A percentile compares a stretch with the other conserved stretches of the same genome.
Evolutionary conservation across 2,113 vertebrate genomes (phyloP).

Genomic region (Leptocoma aspasia): DNA sequence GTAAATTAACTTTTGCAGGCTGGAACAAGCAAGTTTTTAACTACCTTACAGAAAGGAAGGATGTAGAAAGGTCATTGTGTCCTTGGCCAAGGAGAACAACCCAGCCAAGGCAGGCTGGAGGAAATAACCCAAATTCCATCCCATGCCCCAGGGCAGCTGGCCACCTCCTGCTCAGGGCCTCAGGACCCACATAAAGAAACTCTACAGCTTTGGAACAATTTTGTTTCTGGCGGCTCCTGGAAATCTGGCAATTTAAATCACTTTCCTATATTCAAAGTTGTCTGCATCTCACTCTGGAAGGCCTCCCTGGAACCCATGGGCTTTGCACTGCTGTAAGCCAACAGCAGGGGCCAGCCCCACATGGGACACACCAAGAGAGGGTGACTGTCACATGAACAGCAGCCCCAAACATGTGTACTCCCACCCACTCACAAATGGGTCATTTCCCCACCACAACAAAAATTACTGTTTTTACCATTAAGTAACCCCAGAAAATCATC

Average conservation of each 20-base stretch:
- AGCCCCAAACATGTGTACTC: not conserved
- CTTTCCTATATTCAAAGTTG: not conserved
- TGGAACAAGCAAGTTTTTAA: not conserved
- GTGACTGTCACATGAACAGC: not conserved
- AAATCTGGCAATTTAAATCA: not conserved
- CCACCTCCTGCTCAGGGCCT: not conserved
- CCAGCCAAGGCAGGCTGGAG: not conserved
- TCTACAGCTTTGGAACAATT: not conserved
- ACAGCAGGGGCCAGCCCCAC: not conserved
- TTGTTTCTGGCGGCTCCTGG: not conserved
- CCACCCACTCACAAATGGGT: not conserved
- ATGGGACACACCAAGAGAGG: not conserved
- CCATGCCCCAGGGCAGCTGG: not conserved
- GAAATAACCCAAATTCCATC: not conserved
- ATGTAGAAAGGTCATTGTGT: not conserved
- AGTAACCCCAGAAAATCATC: not conserved
- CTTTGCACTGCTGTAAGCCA: not conserved
- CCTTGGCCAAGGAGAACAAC: not conserved
- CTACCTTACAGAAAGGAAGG: not conserved
- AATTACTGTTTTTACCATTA: not conserved
- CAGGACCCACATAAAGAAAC: not conserved
- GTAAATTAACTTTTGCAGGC: not conserved
- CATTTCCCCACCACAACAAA: not conserved
- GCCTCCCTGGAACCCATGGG: not conserved
- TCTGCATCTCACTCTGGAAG: not conserved